These are phyloP conservation scores for Tamandua tetradactyla DNA, from an alignment of 2,797 vertebrate species.

Conservation along the genomic window DNA sequence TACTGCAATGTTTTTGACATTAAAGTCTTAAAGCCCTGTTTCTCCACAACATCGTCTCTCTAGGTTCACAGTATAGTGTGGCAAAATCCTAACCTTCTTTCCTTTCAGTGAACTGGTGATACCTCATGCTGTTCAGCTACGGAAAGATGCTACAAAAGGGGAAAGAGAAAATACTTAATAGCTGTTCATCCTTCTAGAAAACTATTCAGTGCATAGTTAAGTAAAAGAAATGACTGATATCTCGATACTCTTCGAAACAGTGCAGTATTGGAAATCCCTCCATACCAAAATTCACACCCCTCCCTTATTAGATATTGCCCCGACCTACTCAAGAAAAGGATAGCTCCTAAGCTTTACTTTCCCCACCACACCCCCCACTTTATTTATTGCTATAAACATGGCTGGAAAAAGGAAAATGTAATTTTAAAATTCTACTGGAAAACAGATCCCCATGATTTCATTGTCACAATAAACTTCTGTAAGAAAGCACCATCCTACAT, in stretches of 20 bases:
- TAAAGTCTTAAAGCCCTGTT: neutral
- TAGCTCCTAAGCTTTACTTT: neutral
- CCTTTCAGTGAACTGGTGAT: neutral
- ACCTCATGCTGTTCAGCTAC: neutral
- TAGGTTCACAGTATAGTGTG: neutral
- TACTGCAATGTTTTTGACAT: neutral
- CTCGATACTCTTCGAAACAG: neutral
- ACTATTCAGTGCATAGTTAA: neutral
- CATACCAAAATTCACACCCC: neutral
- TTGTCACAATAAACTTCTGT: neutral
- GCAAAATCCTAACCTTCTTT: neutral
- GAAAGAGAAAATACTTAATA: neutral
- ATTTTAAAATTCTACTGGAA: neutral
- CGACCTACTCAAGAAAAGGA: neutral
- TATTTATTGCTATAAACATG: neutral
- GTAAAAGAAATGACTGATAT: too few species aligned
- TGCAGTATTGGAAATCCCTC: neutral
- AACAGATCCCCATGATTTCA: neutral
- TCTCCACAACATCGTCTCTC: neutral
- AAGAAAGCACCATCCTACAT: neutral
- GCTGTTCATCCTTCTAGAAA: neutral
- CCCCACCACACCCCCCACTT: fast-evolving
- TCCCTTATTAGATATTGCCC: neutral
- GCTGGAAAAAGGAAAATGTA: neutral
- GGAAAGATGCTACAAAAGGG: neutral